These are phyloP conservation scores for Drosophila mauritiana DNA, from an alignment of 1,140 invertebrate genomes.

Conservation along the genomic window DNA sequence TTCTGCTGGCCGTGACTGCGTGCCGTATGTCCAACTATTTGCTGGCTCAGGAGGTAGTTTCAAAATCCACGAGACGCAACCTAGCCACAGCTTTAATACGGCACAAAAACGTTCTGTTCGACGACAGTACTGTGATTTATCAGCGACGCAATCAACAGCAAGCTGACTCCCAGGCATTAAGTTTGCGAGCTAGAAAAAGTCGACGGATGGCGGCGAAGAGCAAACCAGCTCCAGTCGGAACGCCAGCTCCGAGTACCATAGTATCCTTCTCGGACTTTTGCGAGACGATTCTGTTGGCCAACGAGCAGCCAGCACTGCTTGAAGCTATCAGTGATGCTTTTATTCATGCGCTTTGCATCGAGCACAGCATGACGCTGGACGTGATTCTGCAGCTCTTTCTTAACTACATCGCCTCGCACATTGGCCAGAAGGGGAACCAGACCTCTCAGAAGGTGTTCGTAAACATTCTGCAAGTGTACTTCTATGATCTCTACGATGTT, in stretches of 20 bases:
- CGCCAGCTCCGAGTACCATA: slow-evolving; percentile 54
- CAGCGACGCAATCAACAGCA: slow-evolving; percentile 58
- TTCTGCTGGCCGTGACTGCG: slow-evolving; percentile 74
- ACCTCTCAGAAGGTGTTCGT: slow-evolving; percentile 82
- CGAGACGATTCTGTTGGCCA: slow-evolving; percentile 77
- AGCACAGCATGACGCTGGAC: slow-evolving; percentile 73
- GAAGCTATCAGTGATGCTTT: slow-evolving; percentile 81
- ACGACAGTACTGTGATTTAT: slow-evolving; percentile 75
- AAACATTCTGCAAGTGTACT: slow-evolving; percentile 77
- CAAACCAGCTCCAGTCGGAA: slow-evolving; percentile 19
- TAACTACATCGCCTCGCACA: slow-evolving; percentile 81
- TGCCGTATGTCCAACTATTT: slow-evolving; percentile 82
- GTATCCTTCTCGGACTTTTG: slow-evolving; percentile 80
- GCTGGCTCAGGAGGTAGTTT: slow-evolving; percentile 70
- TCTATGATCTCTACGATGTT: slow-evolving; percentile 78
- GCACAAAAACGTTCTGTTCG: slow-evolving; percentile 80
- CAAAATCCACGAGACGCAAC: slow-evolving; percentile 58
- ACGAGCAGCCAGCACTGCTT: slow-evolving; percentile 70
- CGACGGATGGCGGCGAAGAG: slow-evolving; percentile 31
- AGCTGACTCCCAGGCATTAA: slow-evolving; percentile 8
- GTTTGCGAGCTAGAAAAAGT: slow-evolving; percentile 18
- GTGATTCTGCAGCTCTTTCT: slow-evolving; percentile 76
- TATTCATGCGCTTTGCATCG: slow-evolving; percentile 78
- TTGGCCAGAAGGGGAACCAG: slow-evolving; percentile 81
- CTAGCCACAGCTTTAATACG: slow-evolving; percentile 73